Conservation (phyloP, 1,140 invertebrate species). For the Lutraria rhynchaena region DNA sequence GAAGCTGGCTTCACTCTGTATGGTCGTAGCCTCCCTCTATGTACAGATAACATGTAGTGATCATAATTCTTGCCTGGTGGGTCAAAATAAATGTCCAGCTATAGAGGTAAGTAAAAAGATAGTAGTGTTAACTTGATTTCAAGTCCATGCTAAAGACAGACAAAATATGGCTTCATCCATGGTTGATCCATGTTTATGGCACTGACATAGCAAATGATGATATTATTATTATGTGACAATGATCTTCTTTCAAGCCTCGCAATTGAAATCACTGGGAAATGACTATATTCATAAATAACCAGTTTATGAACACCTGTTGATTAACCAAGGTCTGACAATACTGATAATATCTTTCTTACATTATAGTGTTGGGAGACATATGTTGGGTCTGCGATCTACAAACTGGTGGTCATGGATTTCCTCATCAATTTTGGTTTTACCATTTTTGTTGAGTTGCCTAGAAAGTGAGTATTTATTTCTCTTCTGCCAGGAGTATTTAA, state of each 20-base stretch:
- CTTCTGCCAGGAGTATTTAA: neutral
- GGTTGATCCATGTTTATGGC: too few relatives aligned
- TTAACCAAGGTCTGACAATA: too few relatives aligned
- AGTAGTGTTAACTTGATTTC: too few relatives aligned
- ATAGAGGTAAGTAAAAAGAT: constrained; percentile 54
- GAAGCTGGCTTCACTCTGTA: constrained; percentile 88
- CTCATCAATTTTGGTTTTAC: constrained; percentile 89
- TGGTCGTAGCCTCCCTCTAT: constrained; percentile 88
- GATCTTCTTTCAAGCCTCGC: too few relatives aligned
- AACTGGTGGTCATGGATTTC: constrained; percentile 91
- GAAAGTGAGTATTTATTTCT: constrained; percentile 82
- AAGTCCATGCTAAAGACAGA: too few relatives aligned
- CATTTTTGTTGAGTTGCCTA: constrained; percentile 90
- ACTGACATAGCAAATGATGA: too few relatives aligned
- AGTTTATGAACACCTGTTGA: too few relatives aligned
- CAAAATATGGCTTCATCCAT: too few relatives aligned
- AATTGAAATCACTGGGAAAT: too few relatives aligned
- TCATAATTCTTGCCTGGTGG: constrained; percentile 60
- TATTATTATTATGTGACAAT: too few relatives aligned
- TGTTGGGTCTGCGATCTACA: constrained; percentile 93
- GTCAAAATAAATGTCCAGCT: constrained; percentile 52
- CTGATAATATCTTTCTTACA: too few relatives aligned
- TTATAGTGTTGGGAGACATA: constrained; percentile 93
- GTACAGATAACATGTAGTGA: constrained; percentile 79
- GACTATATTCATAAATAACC: too few relatives aligned